Evolutionary conservation across 2,113 vertebrate species (phyloP).

Genomic region (Thomomys bottae): DNA sequence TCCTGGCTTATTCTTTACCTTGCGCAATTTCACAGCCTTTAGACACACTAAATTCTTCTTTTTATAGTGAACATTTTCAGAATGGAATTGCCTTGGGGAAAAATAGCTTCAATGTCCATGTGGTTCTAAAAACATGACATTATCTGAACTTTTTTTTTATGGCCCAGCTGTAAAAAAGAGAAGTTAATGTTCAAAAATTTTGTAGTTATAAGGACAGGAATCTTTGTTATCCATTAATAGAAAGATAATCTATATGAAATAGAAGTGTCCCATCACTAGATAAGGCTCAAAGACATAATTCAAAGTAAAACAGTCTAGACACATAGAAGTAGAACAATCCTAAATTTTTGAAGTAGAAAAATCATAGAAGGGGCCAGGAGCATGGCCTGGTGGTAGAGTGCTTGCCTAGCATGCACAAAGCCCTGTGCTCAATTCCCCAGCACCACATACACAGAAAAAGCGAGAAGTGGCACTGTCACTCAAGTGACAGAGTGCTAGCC

Average conservation of each 20-base stretch:
- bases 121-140: neutral
- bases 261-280: neutral
- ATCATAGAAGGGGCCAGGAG: too few species aligned
- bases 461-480: too few species aligned
- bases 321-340: neutral
- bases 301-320: neutral
- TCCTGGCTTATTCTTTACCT: neutral
- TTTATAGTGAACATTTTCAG: neutral
- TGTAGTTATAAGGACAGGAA: neutral
- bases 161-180: neutral
- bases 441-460: too few species aligned
- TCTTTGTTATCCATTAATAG: neutral
- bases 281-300: neutral
- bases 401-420: too few species aligned
- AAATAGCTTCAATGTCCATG: neutral
- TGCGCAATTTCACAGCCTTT: neutral
- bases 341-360: neutral
- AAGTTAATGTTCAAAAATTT: neutral
- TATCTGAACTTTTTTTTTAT: neutral
- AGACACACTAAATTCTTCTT: neutral
- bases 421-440: too few species aligned
- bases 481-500: too few species aligned
- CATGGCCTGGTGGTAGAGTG: too few species aligned
- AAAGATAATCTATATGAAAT: rapidly evolving
- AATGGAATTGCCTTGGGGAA: neutral